These are phyloP conservation scores for Molossus molossus DNA, from an alignment of 2,797 vertebrate genomes.

Conservation along the genomic window DNA sequence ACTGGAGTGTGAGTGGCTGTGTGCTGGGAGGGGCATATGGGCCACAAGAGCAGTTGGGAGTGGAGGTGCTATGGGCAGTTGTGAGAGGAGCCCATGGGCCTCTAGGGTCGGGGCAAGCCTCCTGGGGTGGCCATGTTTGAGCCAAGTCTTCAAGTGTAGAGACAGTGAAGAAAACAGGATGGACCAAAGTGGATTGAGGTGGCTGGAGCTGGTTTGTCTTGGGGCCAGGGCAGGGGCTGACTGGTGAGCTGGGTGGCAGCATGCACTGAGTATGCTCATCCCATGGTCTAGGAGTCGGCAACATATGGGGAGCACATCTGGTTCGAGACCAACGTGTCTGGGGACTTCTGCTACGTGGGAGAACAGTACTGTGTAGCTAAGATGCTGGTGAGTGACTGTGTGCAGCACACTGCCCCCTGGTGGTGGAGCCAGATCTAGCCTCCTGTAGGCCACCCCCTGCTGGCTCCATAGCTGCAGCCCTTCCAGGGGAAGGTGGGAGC, in stretches of 20 bases:
- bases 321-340: conserved; percentile 96
- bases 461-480: not conserved
- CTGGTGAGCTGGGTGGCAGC: fast-evolving
- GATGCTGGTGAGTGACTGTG: conserved; percentile 92
- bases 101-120: not conserved
- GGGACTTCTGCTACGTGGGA: conserved; percentile 97
- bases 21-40: not conserved
- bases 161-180: not conserved
- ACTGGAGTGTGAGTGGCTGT: conserved; percentile 96
- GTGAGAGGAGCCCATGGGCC: not conserved
- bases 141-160: too few species aligned
- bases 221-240: not conserved
- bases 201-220: not conserved
- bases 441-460: not conserved
- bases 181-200: not conserved
- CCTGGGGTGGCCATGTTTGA: too few species aligned
- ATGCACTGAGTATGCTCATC: not conserved
- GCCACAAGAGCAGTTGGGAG: not conserved
- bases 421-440: not conserved
- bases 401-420: conserved; percentile 42
- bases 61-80: conserved; percentile 29
- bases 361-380: conserved; percentile 97
- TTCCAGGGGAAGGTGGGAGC: not conserved
- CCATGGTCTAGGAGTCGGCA: conserved; percentile 92
- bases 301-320: conserved; percentile 97